Conservation (phyloP, 2,888 invertebrate species). For the Hydroisotoma schaefferi region DNA sequence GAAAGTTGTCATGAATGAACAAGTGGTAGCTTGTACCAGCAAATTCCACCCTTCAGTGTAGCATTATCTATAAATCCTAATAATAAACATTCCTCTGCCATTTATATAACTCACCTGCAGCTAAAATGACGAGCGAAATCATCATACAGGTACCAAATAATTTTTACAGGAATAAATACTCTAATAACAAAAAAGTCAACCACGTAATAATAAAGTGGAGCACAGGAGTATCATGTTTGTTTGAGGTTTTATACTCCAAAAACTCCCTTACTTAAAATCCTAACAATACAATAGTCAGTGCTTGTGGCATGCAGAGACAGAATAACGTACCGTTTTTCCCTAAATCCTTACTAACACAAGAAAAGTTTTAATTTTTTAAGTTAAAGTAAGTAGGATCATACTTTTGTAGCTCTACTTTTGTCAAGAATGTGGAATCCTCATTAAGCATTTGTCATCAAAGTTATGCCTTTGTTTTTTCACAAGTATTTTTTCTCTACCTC, state of each 20-base stretch:
- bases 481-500: neutral
- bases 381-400: too few relatives aligned
- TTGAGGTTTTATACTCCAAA: constrained; percentile 18
- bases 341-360: neutral
- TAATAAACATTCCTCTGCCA: constrained; percentile 1
- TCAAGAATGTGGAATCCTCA: too few relatives aligned
- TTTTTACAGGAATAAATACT: too few relatives aligned
- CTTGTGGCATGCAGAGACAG: neutral
- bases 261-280: too few relatives aligned
- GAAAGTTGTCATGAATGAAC: neutral
- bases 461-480: neutral
- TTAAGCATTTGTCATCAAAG: too few relatives aligned
- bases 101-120: neutral
- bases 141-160: too few relatives aligned
- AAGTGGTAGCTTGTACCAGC: neutral
- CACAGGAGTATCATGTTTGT: constrained; percentile 13
- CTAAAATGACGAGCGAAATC: too few relatives aligned
- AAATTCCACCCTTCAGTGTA: neutral
- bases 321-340: neutral
- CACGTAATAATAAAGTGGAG: constrained; percentile 12
- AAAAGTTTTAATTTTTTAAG: neutral
- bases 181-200: too few relatives aligned
- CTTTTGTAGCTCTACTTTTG: too few relatives aligned
- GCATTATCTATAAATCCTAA: neutral
- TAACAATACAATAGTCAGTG: too few relatives aligned